Conservation (phyloP, 92 coral and sea anemone genomes). For the Palythoa heliodiscus region DNA sequence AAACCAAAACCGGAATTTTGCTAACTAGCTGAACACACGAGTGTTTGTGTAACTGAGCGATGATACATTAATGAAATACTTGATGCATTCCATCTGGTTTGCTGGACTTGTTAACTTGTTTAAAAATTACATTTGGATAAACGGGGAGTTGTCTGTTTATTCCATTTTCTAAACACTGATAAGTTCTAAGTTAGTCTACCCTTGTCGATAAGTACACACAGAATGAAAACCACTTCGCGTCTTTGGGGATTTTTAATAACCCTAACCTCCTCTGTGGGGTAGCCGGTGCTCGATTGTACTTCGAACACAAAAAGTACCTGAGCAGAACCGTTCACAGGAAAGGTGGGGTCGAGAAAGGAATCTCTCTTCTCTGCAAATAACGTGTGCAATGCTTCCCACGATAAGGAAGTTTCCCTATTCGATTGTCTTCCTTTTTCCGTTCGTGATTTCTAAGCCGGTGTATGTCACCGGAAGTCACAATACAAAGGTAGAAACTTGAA, state of each 20-base stretch:
- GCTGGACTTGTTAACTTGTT: not conserved
- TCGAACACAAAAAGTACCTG: not conserved
- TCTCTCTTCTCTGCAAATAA: not conserved
- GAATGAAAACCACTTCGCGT: no score
- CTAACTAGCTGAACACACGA: not conserved
- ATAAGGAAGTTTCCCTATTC: not conserved
- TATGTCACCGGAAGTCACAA: slow-evolving; percentile 12
- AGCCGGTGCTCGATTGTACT: no score
- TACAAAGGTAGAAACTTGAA: slow-evolving; percentile 1
- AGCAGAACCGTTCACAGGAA: slow-evolving; percentile 7
- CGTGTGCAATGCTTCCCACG: slow-evolving; percentile 17
- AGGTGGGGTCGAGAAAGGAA: slow-evolving; percentile 14
- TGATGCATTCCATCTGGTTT: no score
- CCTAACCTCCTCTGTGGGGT: no score
- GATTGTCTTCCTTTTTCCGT: slow-evolving; percentile 26
- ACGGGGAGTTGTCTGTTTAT: not conserved
- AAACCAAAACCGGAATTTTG: not conserved
- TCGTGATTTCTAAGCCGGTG: slow-evolving; percentile 9
- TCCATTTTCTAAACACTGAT: not conserved
- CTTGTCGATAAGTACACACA: no score
- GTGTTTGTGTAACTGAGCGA: not conserved
- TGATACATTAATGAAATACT: not conserved
- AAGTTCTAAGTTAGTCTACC: no score
- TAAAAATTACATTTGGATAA: not conserved
- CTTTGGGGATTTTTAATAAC: not conserved